phyloP scores from a whole-genome alignment of 2,888 invertebrate genomes.

The Platycnemis pennipes region DNA sequence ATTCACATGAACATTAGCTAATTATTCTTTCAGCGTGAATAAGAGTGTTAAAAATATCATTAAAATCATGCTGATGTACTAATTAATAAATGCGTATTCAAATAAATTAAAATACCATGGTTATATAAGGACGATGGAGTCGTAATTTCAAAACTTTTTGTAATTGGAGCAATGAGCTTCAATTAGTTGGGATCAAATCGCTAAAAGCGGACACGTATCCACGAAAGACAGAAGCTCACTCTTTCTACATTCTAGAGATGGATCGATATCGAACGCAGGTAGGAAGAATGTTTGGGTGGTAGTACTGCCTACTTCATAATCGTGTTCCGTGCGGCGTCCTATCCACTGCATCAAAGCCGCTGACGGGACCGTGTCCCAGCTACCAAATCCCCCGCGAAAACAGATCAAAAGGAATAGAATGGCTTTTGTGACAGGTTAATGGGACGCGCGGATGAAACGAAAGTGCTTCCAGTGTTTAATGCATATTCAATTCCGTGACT shows the following conservation, averaged over 20 bases:
- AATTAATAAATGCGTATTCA: no score
- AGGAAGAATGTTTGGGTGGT: not conserved
- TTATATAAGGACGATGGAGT: no score
- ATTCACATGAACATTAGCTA: no score
- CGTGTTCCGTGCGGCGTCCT: not conserved
- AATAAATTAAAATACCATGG: no score
- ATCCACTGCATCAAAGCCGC: not conserved
- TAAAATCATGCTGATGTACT: no score
- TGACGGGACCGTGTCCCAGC: not conserved
- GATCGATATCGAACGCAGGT: not conserved
- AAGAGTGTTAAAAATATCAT: no score
- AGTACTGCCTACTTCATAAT: not conserved
- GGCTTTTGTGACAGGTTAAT: not conserved
- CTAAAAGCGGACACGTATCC: no score
- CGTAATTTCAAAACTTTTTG: no score
- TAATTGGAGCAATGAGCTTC: no score
- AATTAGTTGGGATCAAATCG: no score
- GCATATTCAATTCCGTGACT: not conserved
- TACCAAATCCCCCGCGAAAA: not conserved
- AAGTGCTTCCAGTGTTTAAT: not conserved
- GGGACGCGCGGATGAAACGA: not conserved
- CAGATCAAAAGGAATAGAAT: not conserved
- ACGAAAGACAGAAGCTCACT: not conserved
- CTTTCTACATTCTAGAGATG: not conserved
- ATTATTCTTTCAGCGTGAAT: no score